These are phyloP conservation scores for Serinus canaria DNA, from an alignment of 2,113 vertebrate species.

Conservation along the genomic window DNA sequence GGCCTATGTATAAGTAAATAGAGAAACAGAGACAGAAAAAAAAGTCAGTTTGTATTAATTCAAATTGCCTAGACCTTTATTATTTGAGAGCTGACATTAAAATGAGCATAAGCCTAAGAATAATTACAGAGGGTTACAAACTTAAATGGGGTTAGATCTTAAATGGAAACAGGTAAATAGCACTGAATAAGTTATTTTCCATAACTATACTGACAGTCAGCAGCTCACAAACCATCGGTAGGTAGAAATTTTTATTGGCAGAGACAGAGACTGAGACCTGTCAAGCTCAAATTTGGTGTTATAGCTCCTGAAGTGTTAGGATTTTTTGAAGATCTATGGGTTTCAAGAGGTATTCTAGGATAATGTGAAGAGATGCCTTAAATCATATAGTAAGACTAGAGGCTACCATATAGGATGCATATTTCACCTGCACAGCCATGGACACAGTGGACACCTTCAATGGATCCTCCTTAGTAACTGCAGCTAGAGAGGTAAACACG, in stretches of 20 bases:
- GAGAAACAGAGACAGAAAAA: neutral
- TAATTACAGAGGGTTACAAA: neutral
- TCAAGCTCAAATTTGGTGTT: neutral
- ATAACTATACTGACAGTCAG: neutral
- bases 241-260: neutral
- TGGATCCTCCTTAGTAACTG: neutral
- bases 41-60: neutral
- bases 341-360: neutral
- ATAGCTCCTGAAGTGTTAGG: neutral
- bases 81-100: neutral
- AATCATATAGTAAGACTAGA: neutral
- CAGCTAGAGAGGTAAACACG: neutral
- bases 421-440: neutral
- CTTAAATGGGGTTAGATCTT: neutral
- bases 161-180: neutral
- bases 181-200: neutral
- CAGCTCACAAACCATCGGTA: neutral
- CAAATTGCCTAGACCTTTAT: neutral
- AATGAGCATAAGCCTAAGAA: neutral
- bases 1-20: neutral
- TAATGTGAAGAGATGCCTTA: neutral
- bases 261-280: neutral
- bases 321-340: neutral
- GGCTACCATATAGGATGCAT: neutral
- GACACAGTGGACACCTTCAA: neutral